Conservation (phyloP, 2,888 invertebrate genomes). For the Pristionchus entomophagus region DNA sequence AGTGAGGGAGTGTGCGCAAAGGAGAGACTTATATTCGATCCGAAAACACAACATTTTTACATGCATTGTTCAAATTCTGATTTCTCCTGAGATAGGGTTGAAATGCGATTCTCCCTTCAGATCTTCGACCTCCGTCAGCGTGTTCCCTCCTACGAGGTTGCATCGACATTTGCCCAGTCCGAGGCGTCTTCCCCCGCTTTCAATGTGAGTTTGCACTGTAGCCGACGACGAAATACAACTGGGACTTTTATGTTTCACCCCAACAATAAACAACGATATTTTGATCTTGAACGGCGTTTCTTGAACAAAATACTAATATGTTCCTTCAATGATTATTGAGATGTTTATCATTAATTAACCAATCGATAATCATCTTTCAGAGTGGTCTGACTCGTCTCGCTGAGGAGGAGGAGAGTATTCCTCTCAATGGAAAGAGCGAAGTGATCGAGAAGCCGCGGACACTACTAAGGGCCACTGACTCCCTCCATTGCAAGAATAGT, state of each 20-base stretch:
- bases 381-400: not conserved
- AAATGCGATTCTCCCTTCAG: not conserved
- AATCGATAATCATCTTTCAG: not conserved
- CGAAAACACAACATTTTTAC: too few relatives aligned
- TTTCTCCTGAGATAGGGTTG: not conserved
- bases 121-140: conserved; percentile 42
- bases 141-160: conserved; percentile 36
- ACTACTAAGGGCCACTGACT: conserved; percentile 61
- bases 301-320: too few relatives aligned
- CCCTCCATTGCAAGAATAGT: conserved; percentile 61
- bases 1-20: too few relatives aligned
- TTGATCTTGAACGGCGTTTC: too few relatives aligned
- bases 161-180: conserved; percentile 27
- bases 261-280: too few relatives aligned
- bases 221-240: too few relatives aligned
- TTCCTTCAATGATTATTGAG: too few relatives aligned
- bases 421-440: not conserved
- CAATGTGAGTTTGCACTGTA: not conserved
- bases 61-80: too few relatives aligned
- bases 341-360: not conserved
- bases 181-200: not conserved
- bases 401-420: not conserved
- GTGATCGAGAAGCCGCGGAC: conserved; percentile 60
- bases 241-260: too few relatives aligned
- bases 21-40: too few relatives aligned